Evolutionary conservation across 2,113 vertebrate genomes (phyloP).

Genomic region (Chelonoidis abingdonii): DNA sequence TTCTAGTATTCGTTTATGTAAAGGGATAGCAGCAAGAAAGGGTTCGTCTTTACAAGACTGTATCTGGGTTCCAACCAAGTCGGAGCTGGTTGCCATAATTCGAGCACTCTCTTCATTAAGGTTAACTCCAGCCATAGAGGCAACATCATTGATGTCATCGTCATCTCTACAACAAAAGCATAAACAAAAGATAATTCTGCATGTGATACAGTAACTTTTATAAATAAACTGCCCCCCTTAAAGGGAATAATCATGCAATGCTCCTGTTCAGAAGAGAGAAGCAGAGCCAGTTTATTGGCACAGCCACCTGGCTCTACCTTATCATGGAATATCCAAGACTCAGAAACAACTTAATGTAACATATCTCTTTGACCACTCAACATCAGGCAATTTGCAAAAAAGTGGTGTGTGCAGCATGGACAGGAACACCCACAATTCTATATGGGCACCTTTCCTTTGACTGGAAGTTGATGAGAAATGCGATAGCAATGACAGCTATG

Average conservation of each 20-base stretch:
- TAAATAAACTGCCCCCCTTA: not conserved
- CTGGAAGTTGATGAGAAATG: not conserved
- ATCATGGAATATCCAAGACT: not conserved
- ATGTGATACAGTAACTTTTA: not conserved
- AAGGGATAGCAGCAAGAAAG: slow-evolving; percentile 85
- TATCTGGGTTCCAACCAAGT: slow-evolving; percentile 87
- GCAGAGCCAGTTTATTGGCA: not conserved
- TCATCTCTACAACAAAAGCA: slow-evolving; percentile 81
- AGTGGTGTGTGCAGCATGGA: not conserved
- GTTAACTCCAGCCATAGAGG: slow-evolving; percentile 90
- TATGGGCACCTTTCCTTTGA: not conserved
- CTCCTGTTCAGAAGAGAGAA: rapidly evolving
- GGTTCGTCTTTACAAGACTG: slow-evolving; percentile 90
- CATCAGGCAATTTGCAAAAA: not conserved
- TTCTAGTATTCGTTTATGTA: slow-evolving; percentile 88
- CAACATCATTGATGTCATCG: slow-evolving; percentile 90
- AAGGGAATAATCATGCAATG: not conserved
- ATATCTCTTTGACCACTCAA: not conserved
- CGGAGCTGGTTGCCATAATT: slow-evolving; percentile 88
- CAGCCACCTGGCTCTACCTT: not conserved
- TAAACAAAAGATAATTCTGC: not conserved
- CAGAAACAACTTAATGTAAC: not conserved
- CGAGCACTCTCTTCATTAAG: slow-evolving; percentile 89
- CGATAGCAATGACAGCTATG: not conserved
- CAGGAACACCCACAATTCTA: not conserved